Percentiles rank a stretch among this genome's conserved stretches.
These are phyloP conservation scores for Mesocricetus auratus DNA, from an alignment of 2,113 vertebrate species.

Conservation along the genomic window DNA sequence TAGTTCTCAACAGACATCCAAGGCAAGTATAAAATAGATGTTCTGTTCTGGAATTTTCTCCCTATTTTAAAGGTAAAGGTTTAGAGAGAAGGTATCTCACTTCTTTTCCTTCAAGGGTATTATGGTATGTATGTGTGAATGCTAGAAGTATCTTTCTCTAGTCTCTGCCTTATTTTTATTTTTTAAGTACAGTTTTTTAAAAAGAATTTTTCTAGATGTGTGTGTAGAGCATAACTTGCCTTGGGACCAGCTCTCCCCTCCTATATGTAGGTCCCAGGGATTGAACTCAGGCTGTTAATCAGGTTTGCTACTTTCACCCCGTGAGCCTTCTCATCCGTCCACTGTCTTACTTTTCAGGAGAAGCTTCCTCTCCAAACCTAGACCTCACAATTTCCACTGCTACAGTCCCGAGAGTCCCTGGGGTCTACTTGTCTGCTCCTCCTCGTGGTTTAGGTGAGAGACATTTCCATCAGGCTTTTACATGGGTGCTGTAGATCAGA, in stretches of 20 bases:
- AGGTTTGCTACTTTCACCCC: neutral
- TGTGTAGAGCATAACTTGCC: neutral
- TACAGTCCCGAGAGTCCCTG: neutral
- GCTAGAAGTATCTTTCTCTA: too few relatives aligned
- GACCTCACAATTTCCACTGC: neutral
- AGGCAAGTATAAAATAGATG: neutral
- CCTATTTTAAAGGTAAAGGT: neutral
- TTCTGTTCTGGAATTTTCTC: slow-evolving; percentile 6
- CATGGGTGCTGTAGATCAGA: too few relatives aligned
- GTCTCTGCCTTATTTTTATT: neutral
- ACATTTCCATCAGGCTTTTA: too few relatives aligned
- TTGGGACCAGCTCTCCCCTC: neutral
- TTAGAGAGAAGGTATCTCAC: neutral
- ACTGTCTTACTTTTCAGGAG: neutral
- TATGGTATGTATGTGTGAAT: neutral
- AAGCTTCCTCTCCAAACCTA: neutral
- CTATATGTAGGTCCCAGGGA: neutral
- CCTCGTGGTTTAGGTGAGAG: neutral
- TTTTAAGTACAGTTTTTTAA: neutral
- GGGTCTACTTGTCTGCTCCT: neutral
- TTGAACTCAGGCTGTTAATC: neutral
- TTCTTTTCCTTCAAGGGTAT: neutral
- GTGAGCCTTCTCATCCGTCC: neutral
- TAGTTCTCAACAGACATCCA: slow-evolving; percentile 28
- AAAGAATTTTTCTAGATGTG: neutral